Evolutionary conservation across 2,888 invertebrate species (phyloP).

Genomic region (Aphidius colemani): DNA sequence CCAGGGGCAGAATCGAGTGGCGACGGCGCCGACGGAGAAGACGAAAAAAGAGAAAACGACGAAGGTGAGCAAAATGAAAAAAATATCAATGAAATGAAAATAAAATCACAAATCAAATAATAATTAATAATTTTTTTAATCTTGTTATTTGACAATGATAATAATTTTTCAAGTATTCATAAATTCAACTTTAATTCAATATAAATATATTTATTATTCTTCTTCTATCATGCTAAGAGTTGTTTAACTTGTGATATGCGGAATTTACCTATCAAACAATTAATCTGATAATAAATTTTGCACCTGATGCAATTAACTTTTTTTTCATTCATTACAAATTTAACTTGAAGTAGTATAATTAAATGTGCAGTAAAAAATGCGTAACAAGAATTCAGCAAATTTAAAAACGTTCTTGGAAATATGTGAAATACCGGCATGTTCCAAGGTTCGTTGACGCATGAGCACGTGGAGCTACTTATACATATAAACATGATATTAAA

Average conservation of each 20-base stretch:
- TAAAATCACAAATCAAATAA: too few relatives aligned
- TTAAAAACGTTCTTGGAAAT: constrained; percentile 4
- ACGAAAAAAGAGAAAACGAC: constrained; percentile 59
- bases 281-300: constrained; percentile 19
- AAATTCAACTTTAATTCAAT: not conserved
- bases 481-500: not conserved
- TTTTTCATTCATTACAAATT: constrained; percentile 15
- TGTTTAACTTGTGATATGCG: constrained; percentile 5
- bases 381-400: not conserved
- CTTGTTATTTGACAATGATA: too few relatives aligned
- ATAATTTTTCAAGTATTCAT: too few relatives aligned
- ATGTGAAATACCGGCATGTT: constrained; percentile 8
- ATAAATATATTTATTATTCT: not conserved
- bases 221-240: not conserved
- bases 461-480: constrained; percentile 7
- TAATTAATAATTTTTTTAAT: too few relatives aligned
- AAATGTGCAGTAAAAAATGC: not conserved
- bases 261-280: constrained; percentile 17
- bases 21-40: constrained; percentile 56
- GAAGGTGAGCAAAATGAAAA: constrained; percentile 44
- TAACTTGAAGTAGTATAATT: not conserved
- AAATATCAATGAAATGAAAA: too few relatives aligned
- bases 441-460: not conserved
- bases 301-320: constrained; percentile 18
- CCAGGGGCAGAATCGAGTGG: constrained; percentile 53